Conservation (phyloP, 1,140 invertebrate species). For the Triops longicaudatus region DNA sequence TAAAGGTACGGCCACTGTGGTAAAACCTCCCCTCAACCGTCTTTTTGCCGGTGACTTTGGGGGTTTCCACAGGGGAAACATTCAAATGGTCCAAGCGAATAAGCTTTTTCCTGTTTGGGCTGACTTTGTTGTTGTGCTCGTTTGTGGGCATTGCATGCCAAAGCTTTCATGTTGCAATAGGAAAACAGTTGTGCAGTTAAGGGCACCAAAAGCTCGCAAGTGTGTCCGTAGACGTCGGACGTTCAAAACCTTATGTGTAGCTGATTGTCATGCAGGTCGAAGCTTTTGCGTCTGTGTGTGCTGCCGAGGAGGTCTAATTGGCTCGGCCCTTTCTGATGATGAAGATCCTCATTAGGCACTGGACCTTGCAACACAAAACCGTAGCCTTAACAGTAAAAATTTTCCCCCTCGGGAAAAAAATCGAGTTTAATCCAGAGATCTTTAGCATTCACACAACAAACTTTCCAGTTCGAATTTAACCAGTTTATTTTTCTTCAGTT, state of each 20-base stretch:
- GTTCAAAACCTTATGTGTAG: background rate
- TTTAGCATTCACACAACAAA: background rate
- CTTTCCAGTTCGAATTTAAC: background rate
- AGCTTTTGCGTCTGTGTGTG: background rate
- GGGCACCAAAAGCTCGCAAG: background rate
- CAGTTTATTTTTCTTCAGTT: background rate
- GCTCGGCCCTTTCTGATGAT: background rate
- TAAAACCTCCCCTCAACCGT: too few relatives aligned
- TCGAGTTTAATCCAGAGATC: background rate
- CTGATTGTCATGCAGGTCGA: constrained; percentile 5
- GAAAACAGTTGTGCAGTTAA: constrained; percentile 7
- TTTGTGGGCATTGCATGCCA: background rate
- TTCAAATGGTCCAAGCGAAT: background rate
- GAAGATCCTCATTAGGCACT: background rate
- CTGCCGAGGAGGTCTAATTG: constrained; percentile 5
- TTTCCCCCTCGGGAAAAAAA: background rate
- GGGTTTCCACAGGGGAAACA: background rate
- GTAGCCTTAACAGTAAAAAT: background rate
- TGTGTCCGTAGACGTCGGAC: too few relatives aligned
- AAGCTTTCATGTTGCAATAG: background rate
- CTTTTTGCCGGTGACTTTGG: background rate
- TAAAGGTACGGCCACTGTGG: too few relatives aligned
- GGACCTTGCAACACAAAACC: background rate
- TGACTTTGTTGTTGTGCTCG: background rate
- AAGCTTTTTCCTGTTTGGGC: background rate